Base-by-base conservation (phyloP, 2,888 invertebrate species). In the Nymphalis urticae region DNA sequence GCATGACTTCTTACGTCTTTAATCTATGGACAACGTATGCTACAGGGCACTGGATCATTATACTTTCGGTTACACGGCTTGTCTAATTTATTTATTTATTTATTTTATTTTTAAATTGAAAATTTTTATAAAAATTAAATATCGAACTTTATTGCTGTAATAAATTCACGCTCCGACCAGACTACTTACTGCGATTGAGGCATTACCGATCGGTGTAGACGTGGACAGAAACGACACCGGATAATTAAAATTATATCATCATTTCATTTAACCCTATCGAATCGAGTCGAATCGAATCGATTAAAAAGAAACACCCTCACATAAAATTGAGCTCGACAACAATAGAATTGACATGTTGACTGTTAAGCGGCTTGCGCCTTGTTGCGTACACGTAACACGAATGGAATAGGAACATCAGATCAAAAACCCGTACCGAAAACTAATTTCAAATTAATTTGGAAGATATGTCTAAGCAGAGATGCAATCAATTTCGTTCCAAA, bases 21-120 rank as follows among this genome's bases (percentile, higher is more conserved):
- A 90, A 77, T 84, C 86, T 91, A 91, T 89, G 89, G 90, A 90
- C 91, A 90, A 89, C 86, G 80, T 90, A 90, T 84, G 86, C 91
- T 92, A 92, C 85, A 88, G 92, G 92, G 90, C 91, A 91, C 92
- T 91, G 91, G 90, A 87, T 87, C 85, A 85, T 89, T 90, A 89
- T 87, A 90, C 84, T 86, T 83, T 90, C 86, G 85, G 87, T 89
- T 86, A 85, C 77, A 85, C 86, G 85, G 86, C 83, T 82, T 81
- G 81, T 86, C 86, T 89, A 85, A 86, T 62, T 70, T 32, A 32
- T 32, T 32, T 32, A 32, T 32, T 32, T 27, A 27, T 70, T 66
- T 64, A 56, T 70, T 70, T 47, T 56, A 32, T 56, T 67, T 82
- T 85, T 85, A 86, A 89, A 85, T 85, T 81, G 86, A 88, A 88